Percentiles rank a stretch among this genome's conserved stretches.
phyloP scores from a whole-genome alignment of 92 coral and sea anemone species.

The Bergia sp. region DNA sequence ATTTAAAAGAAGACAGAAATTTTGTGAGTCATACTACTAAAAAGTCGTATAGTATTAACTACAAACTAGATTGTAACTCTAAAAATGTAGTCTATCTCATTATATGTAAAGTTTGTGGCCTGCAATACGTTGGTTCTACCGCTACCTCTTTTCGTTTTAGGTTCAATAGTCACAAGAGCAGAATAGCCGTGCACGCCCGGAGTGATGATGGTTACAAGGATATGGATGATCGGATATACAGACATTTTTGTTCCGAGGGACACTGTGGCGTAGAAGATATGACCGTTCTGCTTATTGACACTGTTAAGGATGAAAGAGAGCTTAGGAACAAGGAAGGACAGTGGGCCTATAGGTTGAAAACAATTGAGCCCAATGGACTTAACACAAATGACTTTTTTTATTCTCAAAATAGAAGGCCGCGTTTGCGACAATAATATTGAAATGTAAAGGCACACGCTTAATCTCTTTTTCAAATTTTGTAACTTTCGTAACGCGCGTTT shows the following conservation, averaged over 20 bases:
- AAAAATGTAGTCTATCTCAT: constrained; percentile 61
- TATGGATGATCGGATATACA: constrained; percentile 30
- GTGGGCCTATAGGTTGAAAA: too few relatives aligned
- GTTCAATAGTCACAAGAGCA: constrained; percentile 63
- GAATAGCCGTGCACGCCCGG: constrained; percentile 32
- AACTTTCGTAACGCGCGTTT: too few relatives aligned
- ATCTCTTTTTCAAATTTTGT: too few relatives aligned
- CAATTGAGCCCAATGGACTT: too few relatives aligned
- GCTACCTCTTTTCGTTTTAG: constrained; percentile 53
- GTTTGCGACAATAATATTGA: too few relatives aligned
- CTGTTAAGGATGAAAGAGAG: constrained; percentile 10
- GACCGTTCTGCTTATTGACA: background rate
- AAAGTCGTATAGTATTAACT: constrained; percentile 25
- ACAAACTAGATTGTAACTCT: constrained; percentile 54
- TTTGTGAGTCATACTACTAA: too few relatives aligned
- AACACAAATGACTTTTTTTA: too few relatives aligned
- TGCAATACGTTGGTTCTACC: constrained; percentile 57
- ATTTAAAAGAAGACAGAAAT: background rate
- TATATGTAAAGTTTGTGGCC: constrained; percentile 58
- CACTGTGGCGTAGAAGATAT: background rate
- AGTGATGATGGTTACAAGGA: constrained; percentile 21
- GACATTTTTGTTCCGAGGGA: constrained; percentile 17
- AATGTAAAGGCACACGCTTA: too few relatives aligned
- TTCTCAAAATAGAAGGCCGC: too few relatives aligned
- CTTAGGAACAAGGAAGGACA: background rate